Conservation (phyloP, 2,797 vertebrate genomes). For the Schizothorax lantsangensis region DNA sequence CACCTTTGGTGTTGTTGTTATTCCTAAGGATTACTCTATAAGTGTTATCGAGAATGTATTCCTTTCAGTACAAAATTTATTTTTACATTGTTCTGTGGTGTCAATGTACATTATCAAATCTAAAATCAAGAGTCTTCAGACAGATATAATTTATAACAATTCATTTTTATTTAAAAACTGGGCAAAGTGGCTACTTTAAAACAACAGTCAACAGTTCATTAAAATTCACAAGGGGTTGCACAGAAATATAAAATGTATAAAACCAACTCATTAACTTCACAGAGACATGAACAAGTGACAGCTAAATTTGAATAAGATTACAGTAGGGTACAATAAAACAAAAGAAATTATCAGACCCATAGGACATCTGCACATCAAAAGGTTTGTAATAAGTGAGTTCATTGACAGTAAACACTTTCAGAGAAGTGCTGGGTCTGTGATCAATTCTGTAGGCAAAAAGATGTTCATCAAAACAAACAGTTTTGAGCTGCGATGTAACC, state of each 20-base stretch:
- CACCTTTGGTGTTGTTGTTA: not conserved
- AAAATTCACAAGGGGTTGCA: not conserved
- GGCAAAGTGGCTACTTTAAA: not conserved
- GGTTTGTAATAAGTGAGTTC: not conserved
- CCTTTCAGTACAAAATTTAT: not conserved
- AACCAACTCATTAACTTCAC: not conserved
- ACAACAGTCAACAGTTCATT: not conserved
- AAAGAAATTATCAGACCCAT: not conserved
- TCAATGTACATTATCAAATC: not conserved
- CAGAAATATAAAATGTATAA: not conserved
- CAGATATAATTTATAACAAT: not conserved
- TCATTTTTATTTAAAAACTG: not conserved
- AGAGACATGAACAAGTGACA: not conserved
- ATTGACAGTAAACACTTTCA: not conserved
- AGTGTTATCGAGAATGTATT: not conserved
- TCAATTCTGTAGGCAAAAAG: constrained; percentile 4
- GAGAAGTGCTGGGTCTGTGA: not conserved
- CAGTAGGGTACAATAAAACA: not conserved
- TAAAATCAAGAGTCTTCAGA: not conserved
- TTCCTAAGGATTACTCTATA: not conserved
- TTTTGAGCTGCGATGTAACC: not conserved
- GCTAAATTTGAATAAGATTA: not conserved
- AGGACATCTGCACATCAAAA: not conserved
- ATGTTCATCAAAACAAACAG: constrained; percentile 1
- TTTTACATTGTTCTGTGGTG: not conserved